A percentile compares a stretch with the other conserved stretches of the same genome.
Evolutionary conservation across 2,113 vertebrate species (phyloP).

Genomic region (Gracilinanus agilis): DNA sequence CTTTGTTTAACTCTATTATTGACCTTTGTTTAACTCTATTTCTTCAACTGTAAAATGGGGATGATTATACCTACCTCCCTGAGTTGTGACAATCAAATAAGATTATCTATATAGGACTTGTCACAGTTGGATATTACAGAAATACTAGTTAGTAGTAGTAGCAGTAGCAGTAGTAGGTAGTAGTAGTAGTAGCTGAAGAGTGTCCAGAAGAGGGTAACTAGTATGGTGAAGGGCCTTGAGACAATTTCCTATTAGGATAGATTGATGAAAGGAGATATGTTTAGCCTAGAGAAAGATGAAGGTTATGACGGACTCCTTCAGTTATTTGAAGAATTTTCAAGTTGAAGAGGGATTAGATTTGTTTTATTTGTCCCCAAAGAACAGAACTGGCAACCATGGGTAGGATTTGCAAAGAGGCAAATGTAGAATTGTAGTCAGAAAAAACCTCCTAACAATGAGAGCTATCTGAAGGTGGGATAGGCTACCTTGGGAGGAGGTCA

Average conservation of each 20-base stretch:
- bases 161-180: no score
- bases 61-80: not conserved
- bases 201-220: not conserved
- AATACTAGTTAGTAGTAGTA: not conserved
- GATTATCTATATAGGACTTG: not conserved
- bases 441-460: not conserved
- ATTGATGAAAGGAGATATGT: not conserved
- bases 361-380: not conserved
- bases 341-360: not conserved
- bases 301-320: not conserved
- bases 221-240: not conserved
- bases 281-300: not conserved
- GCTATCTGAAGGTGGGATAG: not conserved
- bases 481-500: not conserved
- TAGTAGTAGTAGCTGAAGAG: not conserved
- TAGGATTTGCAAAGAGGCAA: not conserved
- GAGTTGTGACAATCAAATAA: not conserved
- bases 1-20: not conserved
- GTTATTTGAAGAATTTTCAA: not conserved
- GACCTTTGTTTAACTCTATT: not conserved
- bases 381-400: not conserved
- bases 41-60: not conserved
- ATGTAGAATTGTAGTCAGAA: not conserved
- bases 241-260: not conserved
- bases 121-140: not conserved